Base-by-base conservation (phyloP, 2,113 vertebrate species). In the Amphilophus citrinellus region DNA sequence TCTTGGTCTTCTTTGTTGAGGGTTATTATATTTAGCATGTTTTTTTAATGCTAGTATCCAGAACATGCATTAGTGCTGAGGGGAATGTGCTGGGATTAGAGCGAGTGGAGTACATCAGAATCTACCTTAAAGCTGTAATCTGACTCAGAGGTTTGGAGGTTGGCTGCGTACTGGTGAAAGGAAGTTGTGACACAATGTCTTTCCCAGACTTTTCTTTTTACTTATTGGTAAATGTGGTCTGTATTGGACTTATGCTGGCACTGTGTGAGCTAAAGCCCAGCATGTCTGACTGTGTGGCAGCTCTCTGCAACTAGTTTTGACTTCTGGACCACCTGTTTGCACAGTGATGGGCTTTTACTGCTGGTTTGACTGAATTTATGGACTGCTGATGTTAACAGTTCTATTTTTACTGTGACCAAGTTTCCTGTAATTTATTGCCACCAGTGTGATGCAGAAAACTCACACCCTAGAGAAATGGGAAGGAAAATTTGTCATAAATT, bases 321-420 rank as follows among this genome's bases (percentile, higher is more conserved):
- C 66, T 68, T 37, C 58, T 58, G 10, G 62, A 65, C 71, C 90
- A 84, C 90, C 91, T 94, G 85, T 92, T 92, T 86, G 35, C 78
- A 86, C 84, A 84, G 81, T 2, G 4, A 76, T 37, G 68, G 84
- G 59, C 61, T 87, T 89, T 91, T 86, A 89, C 78, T 86, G 87
- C 88, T 53, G 35, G 30, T 90, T 89, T 88, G 76, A 73, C 79
- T 76, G 63, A 63, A 86, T 93, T 92, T 88, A 92, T 92, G 77
- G 88, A 89, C 89, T 92, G 80, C 87, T 92, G 82, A 89, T 88
- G 84, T 85, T 84, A 88, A 91, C 86, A 20, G 71, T 86, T 92
- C 86, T 91, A 83, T 90, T 88, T 92, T 91, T 87, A 90, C 84
- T 76, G 61, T 82, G 65, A 80, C 87, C 80, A 81, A 78, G 84